These are phyloP conservation scores for Schlechtendalia chinensis DNA, from an alignment of 1,140 invertebrate genomes.

Conservation along the genomic window DNA sequence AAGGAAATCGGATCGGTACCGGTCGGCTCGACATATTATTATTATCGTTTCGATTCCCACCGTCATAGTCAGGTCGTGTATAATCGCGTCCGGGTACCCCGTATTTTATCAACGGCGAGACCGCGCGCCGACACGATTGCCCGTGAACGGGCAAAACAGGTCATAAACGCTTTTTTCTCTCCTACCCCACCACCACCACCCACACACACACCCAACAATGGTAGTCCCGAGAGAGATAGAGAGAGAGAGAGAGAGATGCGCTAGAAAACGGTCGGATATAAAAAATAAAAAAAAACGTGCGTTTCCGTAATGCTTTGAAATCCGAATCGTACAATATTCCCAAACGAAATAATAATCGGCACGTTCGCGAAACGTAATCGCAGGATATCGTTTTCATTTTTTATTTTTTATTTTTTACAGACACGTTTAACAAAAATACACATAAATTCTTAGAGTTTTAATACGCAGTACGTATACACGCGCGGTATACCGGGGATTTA, in stretches of 20 bases:
- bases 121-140: neutral
- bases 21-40: slow-evolving; percentile 6
- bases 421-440: neutral
- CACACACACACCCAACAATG: too few relatives aligned
- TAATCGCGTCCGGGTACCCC: neutral
- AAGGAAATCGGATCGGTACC: slow-evolving; percentile 6
- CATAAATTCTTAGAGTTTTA: neutral
- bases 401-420: neutral
- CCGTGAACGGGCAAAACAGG: neutral
- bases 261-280: slow-evolving; percentile 2
- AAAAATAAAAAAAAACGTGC: too few relatives aligned
- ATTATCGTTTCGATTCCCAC: neutral
- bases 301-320: slow-evolving; percentile 7
- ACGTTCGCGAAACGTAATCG: neutral
- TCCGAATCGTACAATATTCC: slow-evolving; percentile 5
- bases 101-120: neutral
- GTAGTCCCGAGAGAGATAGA: too few relatives aligned
- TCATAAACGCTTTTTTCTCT: slow-evolving; percentile 35
- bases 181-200: too few relatives aligned
- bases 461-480: too few relatives aligned
- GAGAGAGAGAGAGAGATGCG: neutral
- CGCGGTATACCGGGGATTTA: too few relatives aligned
- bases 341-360: slow-evolving; percentile 12
- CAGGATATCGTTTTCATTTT: neutral
- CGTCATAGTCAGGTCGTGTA: neutral